Evolutionary conservation across 2,888 invertebrate genomes (phyloP).

Genomic region (Agapostemon virescens): DNA sequence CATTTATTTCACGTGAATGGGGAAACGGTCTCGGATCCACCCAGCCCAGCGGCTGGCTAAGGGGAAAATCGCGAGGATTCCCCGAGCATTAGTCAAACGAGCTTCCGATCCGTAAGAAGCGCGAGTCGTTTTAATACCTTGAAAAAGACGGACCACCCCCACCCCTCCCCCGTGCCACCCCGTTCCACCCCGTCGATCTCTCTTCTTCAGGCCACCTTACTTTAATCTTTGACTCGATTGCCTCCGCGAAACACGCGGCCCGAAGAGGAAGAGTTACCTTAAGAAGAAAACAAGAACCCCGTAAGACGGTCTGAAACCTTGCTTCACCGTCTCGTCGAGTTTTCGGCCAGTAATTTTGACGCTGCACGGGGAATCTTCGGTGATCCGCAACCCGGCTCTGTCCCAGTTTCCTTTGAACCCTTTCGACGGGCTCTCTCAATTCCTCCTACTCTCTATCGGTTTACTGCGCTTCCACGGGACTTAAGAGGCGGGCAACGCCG

Average conservation of each 20-base stretch:
- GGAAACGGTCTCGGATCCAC: conserved; percentile 25
- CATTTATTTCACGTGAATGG: conserved; percentile 53
- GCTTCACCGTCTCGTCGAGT: not conserved
- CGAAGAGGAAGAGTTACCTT: not conserved
- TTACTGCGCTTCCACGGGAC: conserved; percentile 14
- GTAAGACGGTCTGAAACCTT: conserved; percentile 20
- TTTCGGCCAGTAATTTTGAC: conserved; percentile 46
- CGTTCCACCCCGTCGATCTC: no score
- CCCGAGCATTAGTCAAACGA: conserved; percentile 43
- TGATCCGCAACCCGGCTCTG: conserved; percentile 50
- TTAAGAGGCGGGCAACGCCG: conserved; percentile 6
- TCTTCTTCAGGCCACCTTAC: not conserved
- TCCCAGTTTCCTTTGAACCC: conserved; percentile 55
- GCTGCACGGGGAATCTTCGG: conserved; percentile 38
- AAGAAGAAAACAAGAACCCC: conserved; percentile 27
- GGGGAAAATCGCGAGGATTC: conserved; percentile 28
- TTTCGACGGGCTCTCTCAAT: conserved; percentile 6
- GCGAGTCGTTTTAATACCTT: conserved; percentile 4
- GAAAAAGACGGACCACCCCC: conserved; percentile 4
- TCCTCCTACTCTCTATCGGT: conserved; percentile 22
- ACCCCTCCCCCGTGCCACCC: no score
- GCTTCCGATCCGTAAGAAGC: conserved; percentile 17
- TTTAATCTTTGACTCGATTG: conserved; percentile 46
- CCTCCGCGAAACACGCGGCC: conserved; percentile 3
- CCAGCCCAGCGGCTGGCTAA: not conserved